Evolutionary conservation across 1,140 invertebrate genomes (phyloP), one percentile per base, ranked within the genome.

Genomic region (Drosophila sturtevanti): DNA sequence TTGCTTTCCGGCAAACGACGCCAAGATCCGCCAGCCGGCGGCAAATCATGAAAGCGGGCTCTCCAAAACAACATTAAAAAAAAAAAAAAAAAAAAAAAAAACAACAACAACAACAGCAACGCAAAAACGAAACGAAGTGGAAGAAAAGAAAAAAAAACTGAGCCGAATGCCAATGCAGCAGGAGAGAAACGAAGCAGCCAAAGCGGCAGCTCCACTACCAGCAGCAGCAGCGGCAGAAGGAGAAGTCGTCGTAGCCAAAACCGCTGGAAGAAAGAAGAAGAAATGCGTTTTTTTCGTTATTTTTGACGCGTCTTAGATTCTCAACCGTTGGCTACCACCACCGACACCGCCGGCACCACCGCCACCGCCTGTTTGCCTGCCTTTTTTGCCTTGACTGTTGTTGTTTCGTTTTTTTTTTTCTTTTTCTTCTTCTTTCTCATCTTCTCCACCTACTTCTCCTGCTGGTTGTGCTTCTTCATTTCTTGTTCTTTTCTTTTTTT

Each of bases 261-360:
- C 41, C 60, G 21, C 48, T 34, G 27, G 27, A 58, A 54, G 70
- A 54, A 72, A 44, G 82, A 52, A 77, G 82, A 82, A 77, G 66
- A 79, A 80, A 85, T 85, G 77, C 72, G 73, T 87, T 89, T 77
- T 89, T 77, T 68, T 82, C 41, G 41, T 89, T 84, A 87, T 84
- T 89, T 87, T 89, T 89, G 84, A 89, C 77, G 84, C 77, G 72
- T 89, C 79, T 87, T 89, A 89, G 84, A 89, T 89, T 84, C 75
- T 87, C 70, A 44, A 44, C 63, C 41, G 65, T 41, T 31, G 63
- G 27, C 48, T 21, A 38, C 41, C 27, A 27, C 11, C 10, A 14
- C 34, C 44, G 52, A 31, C 66, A 22, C 37, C 51, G 66, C 48
- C 48, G 51, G 62, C 16, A 21, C 37, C 37, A 22, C 35, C 24